These are phyloP conservation scores for Ardeotis arabs DNA, from an alignment of 2,113 vertebrate genomes.

Conservation along the genomic window DNA sequence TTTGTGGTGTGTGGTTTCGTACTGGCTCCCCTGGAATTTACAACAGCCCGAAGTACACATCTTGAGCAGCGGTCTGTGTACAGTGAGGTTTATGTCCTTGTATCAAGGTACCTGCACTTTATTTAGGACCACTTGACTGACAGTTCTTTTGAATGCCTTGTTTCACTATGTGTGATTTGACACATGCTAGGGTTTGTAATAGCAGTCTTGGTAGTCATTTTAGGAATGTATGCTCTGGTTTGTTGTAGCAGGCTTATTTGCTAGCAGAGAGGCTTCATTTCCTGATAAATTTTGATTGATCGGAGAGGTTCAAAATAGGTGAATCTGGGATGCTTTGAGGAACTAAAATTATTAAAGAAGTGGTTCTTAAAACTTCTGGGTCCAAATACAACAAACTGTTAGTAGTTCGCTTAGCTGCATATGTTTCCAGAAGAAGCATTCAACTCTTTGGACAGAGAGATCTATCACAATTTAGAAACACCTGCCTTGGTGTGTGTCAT, in stretches of 20 bases:
- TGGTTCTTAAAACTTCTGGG: neutral
- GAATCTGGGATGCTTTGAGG: neutral
- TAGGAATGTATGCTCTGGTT: neutral
- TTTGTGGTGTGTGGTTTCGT: neutral
- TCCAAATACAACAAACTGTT: neutral
- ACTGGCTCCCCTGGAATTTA: neutral
- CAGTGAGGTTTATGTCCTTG: neutral
- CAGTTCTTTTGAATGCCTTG: neutral
- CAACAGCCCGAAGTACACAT: fast-evolving
- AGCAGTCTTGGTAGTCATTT: neutral
- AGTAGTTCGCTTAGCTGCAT: neutral
- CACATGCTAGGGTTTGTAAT: neutral
- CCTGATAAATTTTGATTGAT: neutral
- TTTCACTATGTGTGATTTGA: neutral
- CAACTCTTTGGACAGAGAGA: neutral
- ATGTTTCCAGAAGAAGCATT: neutral
- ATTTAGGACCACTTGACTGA: neutral
- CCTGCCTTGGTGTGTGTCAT: neutral
- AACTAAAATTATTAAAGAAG: neutral
- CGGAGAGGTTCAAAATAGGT: neutral
- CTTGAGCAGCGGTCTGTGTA: neutral
- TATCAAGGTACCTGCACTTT: neutral
- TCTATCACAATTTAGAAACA: neutral
- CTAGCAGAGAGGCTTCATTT: neutral
- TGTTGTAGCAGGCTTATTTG: neutral